Base-by-base conservation (phyloP, 2,888 invertebrate genomes). In the Amaurobius ferox region DNA sequence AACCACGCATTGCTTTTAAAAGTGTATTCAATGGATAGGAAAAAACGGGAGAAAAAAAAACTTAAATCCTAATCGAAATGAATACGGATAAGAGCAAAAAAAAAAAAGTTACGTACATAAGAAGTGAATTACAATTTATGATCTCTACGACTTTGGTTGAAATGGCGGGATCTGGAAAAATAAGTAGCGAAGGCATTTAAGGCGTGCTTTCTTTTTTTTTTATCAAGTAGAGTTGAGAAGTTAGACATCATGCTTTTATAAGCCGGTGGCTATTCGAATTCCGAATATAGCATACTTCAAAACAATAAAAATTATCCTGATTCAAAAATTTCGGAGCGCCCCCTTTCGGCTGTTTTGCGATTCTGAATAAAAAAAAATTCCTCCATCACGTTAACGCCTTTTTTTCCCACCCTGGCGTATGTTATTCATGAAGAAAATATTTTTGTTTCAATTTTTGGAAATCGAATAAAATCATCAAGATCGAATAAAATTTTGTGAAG, bases 51-150 rank as follows among this genome's bases (percentile, higher is more conserved):
- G n/a, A n/a, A n/a, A 29, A 23, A 30, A 26, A 55, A 19, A 16
- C 23, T 23, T 3, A 55, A 55, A 55, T 55, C 23, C 11, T 55
- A 55, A 55, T 55, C 55, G 5, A 23, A 55, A 55, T 55, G 23
- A 55, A 23, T 55, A 55, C 23, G 5, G 55, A 55, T 55, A 23
- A 16, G 44, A n/a, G n/a, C n/a, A n/a, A n/a, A 28, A 39, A 28
- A 30, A 48, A n/a, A 39, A 48, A 11, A 30, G 11, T n/a, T 23
- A 26, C 19, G n/a, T 55, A 72, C 77, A 77, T 77, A 83, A 72
- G 77, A 83, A 83, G 77, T 55, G 83, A 77, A 83, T 83, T 83
- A 72, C 66, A 83, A 83, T 83, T 83, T 83, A 83, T 83, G 83
- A 72, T 83, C 44, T 19, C 23, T 35, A 19, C 23, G 16, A 19